Conservation (phyloP, 2,113 vertebrate genomes). For the Megalops atlanticus region DNA sequence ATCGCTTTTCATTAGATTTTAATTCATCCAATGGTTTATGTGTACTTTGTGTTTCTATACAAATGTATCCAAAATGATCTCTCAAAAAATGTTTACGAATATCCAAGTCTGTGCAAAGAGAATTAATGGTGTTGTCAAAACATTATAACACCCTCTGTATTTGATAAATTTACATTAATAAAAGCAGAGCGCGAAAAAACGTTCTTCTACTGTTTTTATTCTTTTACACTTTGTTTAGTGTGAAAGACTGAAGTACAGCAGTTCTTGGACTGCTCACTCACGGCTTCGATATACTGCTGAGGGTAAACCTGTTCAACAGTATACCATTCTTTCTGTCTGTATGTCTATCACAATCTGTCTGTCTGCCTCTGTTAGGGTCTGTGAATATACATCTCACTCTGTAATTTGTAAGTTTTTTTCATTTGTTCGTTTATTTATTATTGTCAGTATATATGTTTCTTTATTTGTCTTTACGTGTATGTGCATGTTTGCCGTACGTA, state of each 20-base stretch:
- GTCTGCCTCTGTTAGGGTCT: not conserved
- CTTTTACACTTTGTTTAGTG: slow-evolving; percentile 29
- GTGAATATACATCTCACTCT: too few species aligned
- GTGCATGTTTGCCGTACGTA: not conserved
- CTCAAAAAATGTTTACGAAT: not conserved
- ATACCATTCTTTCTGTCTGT: too few species aligned
- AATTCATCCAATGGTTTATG: not conserved
- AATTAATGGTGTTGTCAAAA: slow-evolving; percentile 36
- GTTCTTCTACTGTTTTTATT: slow-evolving; percentile 49
- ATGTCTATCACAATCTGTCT: not conserved
- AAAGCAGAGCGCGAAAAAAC: slow-evolving; percentile 51
- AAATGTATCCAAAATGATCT: not conserved
- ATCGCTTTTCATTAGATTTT: slow-evolving; percentile 21
- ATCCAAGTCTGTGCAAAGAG: not conserved
- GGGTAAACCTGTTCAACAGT: not conserved
- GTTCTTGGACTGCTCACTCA: slow-evolving; percentile 2
- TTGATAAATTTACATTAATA: slow-evolving; percentile 47
- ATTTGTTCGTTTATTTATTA: too few species aligned
- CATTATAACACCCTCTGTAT: slow-evolving; percentile 40
- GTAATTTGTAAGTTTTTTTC: too few species aligned
- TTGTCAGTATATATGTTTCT: too few species aligned
- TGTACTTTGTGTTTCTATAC: not conserved
- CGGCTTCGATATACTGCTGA: not conserved
- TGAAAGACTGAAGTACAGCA: slow-evolving; percentile 30
- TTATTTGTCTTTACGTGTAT: not conserved